These are phyloP conservation scores for Ascaphus truei DNA, from an alignment of 2,113 vertebrate species.

Conservation along the genomic window DNA sequence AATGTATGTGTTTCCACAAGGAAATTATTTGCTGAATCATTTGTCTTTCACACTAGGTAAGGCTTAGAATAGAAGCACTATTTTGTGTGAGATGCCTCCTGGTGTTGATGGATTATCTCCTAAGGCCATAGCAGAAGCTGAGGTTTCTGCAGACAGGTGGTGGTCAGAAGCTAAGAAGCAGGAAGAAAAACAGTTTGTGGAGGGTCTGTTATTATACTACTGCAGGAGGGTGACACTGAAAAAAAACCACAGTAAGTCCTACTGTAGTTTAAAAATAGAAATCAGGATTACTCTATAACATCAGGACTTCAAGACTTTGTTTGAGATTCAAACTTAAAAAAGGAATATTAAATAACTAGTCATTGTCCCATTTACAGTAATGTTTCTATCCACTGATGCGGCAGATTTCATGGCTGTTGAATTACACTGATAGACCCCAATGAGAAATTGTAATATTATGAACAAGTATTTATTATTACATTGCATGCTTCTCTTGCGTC, in stretches of 20 bases:
- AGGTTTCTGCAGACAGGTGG: not conserved
- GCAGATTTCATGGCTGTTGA: too few species aligned
- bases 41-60: not conserved
- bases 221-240: not conserved
- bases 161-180: not conserved
- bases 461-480: too few species aligned
- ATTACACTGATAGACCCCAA: too few species aligned
- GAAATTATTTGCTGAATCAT: not conserved
- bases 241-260: not conserved
- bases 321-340: too few species aligned
- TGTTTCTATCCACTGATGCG: too few species aligned
- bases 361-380: too few species aligned
- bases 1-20: not conserved
- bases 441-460: too few species aligned
- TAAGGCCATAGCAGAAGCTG: not conserved
- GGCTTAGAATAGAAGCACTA: not conserved
- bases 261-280: too few species aligned
- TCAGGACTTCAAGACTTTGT: too few species aligned
- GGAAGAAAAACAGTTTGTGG: constrained; percentile 13
- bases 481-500: too few species aligned
- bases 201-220: not conserved
- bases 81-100: not conserved
- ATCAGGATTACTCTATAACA: too few species aligned
- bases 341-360: too few species aligned
- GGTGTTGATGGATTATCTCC: not conserved